Base-by-base conservation (phyloP, 2,113 vertebrate species). In the Odocoileus hemionus region DNA sequence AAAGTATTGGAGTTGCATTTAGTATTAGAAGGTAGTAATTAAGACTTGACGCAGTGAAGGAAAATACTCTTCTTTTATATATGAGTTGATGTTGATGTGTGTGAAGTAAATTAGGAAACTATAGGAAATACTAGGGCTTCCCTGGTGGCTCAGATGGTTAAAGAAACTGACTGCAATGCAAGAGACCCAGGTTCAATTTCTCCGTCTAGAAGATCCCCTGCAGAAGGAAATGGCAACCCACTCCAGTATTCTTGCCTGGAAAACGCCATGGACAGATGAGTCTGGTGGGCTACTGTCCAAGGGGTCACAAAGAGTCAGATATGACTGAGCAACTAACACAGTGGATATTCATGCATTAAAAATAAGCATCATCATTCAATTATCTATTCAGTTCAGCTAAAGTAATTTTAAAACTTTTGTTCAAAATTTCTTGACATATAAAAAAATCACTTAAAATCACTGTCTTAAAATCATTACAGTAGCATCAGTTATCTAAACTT, bases 91-190 rank as follows among this genome's bases (percentile, higher is more conserved):
- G 23, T 14, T 5, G 58, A 9, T 60, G 47, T 76, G 21, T 58
- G 5, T 76, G 12, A 36, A 30, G 17, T 83, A 76, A 76, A 86
- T 67, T 92, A 79, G 76, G 39, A 96, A 91, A 86, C 23, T 7
- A 45, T 3, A 76, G 39, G 7, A 17, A 4, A 36, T 67, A 21
- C 10, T 19, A 36, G 64, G 16, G 33, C 33, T 67, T 67, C 17
- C 0, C 33, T 39, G 19, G 10, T 74, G 67, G 67, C 36, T 39
- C 36, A 74, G n/a, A 23, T 11, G 36, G 67, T 74, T 74, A 74
- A 39, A 74, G 67, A 23, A 39, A 39, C 67, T 70, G 67, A 21
- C 36, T 23, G 67, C 17, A 74, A 3, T 25, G 10, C 1, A 0
- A 10, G n/a, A 23, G 67, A 23, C 67, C n/a, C 36, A 39, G 67